Conservation (phyloP, 2,888 invertebrate genomes). For the Drosophila picticornis region DNA sequence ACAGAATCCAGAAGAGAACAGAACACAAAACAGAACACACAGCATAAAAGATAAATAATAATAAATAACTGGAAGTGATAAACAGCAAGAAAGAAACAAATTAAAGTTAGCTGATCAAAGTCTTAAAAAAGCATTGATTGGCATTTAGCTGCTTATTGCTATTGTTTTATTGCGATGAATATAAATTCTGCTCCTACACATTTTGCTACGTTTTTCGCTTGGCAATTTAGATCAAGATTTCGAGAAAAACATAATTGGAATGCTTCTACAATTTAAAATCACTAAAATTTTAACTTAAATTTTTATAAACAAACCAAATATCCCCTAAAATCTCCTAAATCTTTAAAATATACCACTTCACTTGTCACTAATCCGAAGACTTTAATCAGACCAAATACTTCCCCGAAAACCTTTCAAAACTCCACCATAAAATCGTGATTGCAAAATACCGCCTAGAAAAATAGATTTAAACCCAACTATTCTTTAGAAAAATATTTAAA, state of each 20-base stretch:
- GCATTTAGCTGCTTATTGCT: background rate
- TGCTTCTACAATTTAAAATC: no score
- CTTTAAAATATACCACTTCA: background rate
- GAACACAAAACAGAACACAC: background rate
- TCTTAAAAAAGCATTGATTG: background rate
- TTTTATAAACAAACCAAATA: fast-evolving
- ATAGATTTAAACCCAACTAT: no score
- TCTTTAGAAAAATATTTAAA: no score
- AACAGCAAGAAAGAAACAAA: no score
- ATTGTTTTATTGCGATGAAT: background rate
- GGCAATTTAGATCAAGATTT: background rate
- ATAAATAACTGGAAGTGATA: background rate
- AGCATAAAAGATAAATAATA: background rate
- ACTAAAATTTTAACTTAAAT: background rate
- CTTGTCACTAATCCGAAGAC: background rate
- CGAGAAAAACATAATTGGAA: background rate
- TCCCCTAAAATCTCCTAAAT: background rate
- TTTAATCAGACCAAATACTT: no score
- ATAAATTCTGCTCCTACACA: background rate
- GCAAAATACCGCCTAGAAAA: no score
- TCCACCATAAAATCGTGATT: background rate
- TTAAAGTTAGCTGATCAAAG: background rate
- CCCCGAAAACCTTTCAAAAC: background rate
- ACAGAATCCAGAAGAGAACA: constrained; percentile 3
- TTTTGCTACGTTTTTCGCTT: background rate